Percentiles rank a stretch among this genome's conserved stretches.
phyloP scores from a whole-genome alignment of 2,888 invertebrate genomes.

The Nomada goodeniana region DNA sequence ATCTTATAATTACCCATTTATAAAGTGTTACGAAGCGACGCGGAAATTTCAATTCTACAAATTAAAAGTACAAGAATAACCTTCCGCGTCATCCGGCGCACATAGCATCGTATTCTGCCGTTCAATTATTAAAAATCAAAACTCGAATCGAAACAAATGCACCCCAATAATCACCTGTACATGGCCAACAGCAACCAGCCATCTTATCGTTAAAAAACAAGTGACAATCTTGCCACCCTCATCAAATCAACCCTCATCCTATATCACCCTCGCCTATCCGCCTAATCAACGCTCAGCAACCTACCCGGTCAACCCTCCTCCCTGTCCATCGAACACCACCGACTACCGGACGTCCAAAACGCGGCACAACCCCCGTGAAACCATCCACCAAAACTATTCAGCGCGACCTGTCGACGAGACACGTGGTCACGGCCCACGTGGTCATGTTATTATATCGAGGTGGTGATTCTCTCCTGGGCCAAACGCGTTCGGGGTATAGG shows the following conservation, averaged over 20 bases:
- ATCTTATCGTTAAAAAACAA: not conserved
- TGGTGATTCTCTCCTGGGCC: conserved; percentile 74
- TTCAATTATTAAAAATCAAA: too few species aligned
- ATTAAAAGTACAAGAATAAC: too few species aligned
- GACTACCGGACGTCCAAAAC: not conserved
- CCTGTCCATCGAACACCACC: not conserved
- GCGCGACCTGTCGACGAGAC: conserved; percentile 19
- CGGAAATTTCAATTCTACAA: too few species aligned
- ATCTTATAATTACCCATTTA: too few species aligned
- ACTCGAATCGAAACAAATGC: too few species aligned
- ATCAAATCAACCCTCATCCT: not conserved
- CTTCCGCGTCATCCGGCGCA: too few species aligned
- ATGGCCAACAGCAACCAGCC: not conserved
- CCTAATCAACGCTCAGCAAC: conserved; percentile 12
- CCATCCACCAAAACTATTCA: not conserved
- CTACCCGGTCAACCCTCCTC: not conserved
- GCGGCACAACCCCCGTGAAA: not conserved
- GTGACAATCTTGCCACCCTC: not conserved
- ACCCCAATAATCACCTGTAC: too few species aligned
- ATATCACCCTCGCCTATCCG: conserved; percentile 7
- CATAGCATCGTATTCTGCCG: too few species aligned
- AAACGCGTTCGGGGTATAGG: conserved; percentile 71
- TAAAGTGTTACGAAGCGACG: too few species aligned
- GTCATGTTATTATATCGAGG: conserved; percentile 81
- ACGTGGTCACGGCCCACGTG: conserved; percentile 79